A percentile compares a stretch with the other conserved stretches of the same genome.
Conservation (phyloP, 2,888 invertebrate species). For the Mactromeris polynyma region DNA sequence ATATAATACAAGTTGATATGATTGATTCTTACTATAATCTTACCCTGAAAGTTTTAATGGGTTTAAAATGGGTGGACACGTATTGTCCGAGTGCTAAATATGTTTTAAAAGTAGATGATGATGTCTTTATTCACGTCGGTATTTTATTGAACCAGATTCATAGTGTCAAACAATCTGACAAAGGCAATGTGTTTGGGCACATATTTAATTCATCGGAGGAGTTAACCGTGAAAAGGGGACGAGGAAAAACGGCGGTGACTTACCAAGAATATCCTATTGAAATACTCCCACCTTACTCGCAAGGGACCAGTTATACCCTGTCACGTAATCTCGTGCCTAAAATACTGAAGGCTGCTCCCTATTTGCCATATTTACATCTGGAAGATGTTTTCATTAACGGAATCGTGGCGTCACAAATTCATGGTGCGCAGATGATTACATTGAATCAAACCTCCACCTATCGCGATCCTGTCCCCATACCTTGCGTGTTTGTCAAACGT, state of each 20-base stretch:
- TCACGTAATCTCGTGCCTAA: neutral
- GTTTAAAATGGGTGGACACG: conserved; percentile 1
- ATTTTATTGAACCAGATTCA: neutral
- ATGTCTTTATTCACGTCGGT: neutral
- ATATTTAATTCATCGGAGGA: neutral
- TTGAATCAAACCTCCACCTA: neutral
- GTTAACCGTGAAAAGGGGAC: neutral
- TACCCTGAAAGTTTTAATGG: neutral
- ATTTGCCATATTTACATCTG: neutral
- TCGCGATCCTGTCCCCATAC: neutral
- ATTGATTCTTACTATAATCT: conserved; percentile 11
- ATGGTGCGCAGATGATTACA: neutral
- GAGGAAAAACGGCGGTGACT: neutral
- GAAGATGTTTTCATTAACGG: conserved; percentile 16
- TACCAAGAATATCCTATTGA: neutral
- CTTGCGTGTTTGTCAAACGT: neutral
- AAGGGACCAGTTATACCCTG: conserved; percentile 1
- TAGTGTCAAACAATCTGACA: neutral
- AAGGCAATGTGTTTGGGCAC: neutral
- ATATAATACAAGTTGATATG: conserved; percentile 5
- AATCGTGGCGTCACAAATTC: neutral
- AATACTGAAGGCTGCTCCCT: neutral
- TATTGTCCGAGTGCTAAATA: neutral
- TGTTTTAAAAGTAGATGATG: neutral
- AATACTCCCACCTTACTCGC: neutral